A percentile compares a stretch with the other conserved stretches of the same genome.
Conservation (phyloP, 2,797 vertebrate genomes). For the Odontamblyopus lacepedii region DNA sequence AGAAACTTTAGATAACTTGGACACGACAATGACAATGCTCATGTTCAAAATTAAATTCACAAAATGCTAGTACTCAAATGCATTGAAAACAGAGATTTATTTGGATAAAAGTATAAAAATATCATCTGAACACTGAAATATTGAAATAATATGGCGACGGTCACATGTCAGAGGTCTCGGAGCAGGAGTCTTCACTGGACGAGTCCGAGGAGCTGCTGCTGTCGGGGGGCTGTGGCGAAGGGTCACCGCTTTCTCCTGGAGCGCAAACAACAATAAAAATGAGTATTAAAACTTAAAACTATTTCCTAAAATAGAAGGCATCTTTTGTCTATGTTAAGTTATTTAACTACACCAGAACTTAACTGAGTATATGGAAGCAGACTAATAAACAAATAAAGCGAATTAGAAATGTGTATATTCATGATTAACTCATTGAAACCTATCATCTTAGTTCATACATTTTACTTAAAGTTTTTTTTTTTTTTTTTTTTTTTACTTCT, state of each 20-base stretch:
- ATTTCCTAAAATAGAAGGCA: no score
- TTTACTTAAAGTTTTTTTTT: no score
- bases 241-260: constrained; percentile 79
- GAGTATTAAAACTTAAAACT: no score
- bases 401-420: no score
- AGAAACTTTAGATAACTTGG: background rate
- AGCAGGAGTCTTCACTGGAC: constrained; percentile 87
- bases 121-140: constrained; percentile 1
- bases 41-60: no score
- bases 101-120: constrained; percentile 30
- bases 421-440: no score
- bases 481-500: no score
- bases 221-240: constrained; percentile 72
- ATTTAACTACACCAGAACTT: no score
- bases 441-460: no score
- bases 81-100: background rate
- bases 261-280: background rate
- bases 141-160: background rate
- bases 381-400: no score
- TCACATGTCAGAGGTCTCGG: constrained; percentile 87
- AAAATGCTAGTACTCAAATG: background rate
- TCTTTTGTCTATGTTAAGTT: no score
- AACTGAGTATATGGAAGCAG: no score
- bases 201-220: constrained; percentile 88
- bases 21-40: background rate